Evolutionary conservation across 1,140 invertebrate genomes (phyloP), one percentile per base, ranked within the genome.

Genomic region (Linepithema humile): DNA sequence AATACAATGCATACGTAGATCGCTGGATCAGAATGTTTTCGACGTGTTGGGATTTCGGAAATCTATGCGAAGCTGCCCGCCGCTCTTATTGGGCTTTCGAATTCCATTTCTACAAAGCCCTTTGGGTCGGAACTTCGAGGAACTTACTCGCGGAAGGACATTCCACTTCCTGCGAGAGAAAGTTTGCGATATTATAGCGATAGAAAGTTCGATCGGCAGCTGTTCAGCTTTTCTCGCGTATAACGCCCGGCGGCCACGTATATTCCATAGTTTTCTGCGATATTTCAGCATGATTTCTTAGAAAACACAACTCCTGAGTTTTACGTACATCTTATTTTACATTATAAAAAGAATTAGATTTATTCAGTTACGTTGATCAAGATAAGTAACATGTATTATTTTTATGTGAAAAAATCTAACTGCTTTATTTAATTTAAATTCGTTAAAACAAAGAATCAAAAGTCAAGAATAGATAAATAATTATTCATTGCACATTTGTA

Each of bases 111-210:
- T 38, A 50, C 20, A 50, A 77, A 77, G 32, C 23, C 73, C 43
- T 77, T 65, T 65, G 45, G 74, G 5, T 9, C 1, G 9, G 20
- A 40, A 65, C 29, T 77, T 77, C 0, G 20, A 26, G 26, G 40
- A 77, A 77, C 43, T 77, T 65, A 38, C 32, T 53, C 15, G 20
- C 12, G 15, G 0, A 62, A 75, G 40, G 57, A 15, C 20, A 65
- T 77, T 77, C 43, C 43, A 65, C 29, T 38, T 53, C 29, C 20
- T 23, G 29, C 2, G 9, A 65, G 15, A 65, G 32, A 50, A 65
- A 77, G 35, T 77, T 77, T 20, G 45, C 32, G 20, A 50, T 77
- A 77, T 77, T 77, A 77, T n/a, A 50, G 2, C 40, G 20, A 50
- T 77, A 15, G n/a, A 65, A 77, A 77, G 43, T 77, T 77, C 20